phyloP scores from a whole-genome alignment of 2,888 invertebrate species.

The Camponotus fellah region DNA sequence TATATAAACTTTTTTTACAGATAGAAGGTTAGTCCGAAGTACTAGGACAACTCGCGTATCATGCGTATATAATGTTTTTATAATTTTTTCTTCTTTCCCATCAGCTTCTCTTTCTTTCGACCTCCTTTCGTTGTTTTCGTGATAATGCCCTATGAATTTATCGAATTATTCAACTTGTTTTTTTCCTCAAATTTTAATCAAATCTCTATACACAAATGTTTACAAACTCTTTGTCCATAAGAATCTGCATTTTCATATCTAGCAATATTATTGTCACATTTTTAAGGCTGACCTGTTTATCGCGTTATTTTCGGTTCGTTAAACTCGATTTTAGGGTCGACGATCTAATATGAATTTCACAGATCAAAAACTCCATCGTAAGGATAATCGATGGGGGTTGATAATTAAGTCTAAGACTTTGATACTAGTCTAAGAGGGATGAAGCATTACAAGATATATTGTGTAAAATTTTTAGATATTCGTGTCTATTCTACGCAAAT shows the following conservation, averaged over 20 bases:
- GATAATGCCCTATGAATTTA: conserved; percentile 15
- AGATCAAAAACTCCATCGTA: not conserved
- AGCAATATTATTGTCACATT: conserved; percentile 3
- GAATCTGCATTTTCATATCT: conserved; percentile 5
- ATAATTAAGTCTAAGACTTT: not conserved
- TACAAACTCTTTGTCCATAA: conserved; percentile 13
- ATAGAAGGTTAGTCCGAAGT: conserved; percentile 70
- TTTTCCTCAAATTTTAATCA: conserved; percentile 52
- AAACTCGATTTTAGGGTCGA: conserved; percentile 6
- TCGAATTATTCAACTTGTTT: conserved; percentile 58
- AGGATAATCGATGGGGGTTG: not conserved
- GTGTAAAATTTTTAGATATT: not conserved
- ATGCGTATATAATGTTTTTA: not conserved
- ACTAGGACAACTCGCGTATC: conserved; percentile 57
- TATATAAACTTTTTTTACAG: conserved; percentile 57
- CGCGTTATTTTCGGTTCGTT: not conserved
- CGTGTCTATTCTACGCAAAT: not conserved
- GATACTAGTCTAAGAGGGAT: not conserved
- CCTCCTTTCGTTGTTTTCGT: not conserved
- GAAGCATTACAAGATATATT: not conserved
- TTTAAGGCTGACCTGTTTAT: not conserved
- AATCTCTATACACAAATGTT: conserved; percentile 53
- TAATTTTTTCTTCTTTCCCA: conserved; percentile 2
- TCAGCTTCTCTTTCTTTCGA: not conserved
- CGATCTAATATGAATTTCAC: not conserved